A percentile compares a stretch with the other conserved stretches of the same genome.
Evolutionary conservation across 2,113 vertebrate genomes (phyloP).

Genomic region (Psephotus haematonotus): DNA sequence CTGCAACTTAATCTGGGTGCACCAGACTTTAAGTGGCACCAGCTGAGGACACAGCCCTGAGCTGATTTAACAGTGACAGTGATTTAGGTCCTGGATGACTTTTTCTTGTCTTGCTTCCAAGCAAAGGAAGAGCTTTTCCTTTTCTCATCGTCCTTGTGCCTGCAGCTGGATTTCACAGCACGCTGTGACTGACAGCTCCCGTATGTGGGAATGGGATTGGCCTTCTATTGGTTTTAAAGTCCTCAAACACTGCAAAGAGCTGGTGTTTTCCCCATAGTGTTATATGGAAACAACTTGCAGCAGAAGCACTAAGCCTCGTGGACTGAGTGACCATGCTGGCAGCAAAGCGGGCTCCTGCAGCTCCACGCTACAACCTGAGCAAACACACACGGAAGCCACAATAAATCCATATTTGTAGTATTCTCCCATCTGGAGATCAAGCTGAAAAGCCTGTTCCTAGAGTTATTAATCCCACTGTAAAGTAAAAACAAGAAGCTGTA

Average conservation of each 20-base stretch:
- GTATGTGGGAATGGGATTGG: neutral
- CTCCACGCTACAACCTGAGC: neutral
- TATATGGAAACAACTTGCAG: neutral
- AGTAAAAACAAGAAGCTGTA: neutral
- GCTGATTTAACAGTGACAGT: neutral
- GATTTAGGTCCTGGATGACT: neutral
- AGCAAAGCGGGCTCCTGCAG: neutral
- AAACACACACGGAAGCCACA: neutral
- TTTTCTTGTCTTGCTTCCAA: neutral
- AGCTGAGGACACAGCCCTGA: neutral
- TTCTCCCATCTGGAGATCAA: neutral
- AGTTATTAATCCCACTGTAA: neutral
- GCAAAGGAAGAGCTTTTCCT: neutral
- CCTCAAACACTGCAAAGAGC: neutral
- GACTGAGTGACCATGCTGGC: accelerated
- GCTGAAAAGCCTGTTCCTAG: neutral
- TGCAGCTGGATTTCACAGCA: neutral
- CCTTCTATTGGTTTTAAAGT: neutral
- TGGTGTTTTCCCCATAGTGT: neutral
- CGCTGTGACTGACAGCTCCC: neutral
- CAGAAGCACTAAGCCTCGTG: neutral
- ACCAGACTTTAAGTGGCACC: neutral
- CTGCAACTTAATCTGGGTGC: neutral
- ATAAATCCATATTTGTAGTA: neutral
- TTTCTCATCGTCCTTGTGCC: neutral